Conservation (phyloP, 2,113 vertebrate genomes). For the Parotia lawesii region DNA sequence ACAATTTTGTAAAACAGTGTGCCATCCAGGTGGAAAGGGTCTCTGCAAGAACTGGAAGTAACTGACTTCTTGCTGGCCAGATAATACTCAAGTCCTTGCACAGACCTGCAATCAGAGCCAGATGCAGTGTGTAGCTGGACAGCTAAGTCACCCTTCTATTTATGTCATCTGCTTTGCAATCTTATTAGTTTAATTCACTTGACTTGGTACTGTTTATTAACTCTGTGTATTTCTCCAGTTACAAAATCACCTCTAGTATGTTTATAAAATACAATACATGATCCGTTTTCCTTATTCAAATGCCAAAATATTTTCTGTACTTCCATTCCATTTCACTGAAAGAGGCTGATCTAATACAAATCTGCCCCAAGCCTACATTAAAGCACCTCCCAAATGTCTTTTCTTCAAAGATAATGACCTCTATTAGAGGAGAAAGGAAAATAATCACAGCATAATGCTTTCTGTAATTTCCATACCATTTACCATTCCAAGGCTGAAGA, state of each 20-base stretch:
- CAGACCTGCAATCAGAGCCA: not conserved
- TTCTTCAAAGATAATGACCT: constrained; percentile 30
- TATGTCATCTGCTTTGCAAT: not conserved
- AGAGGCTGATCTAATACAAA: constrained; percentile 31
- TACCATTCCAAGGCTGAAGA: constrained; percentile 85
- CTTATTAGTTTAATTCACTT: constrained; percentile 3
- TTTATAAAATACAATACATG: not conserved
- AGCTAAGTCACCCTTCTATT: not conserved
- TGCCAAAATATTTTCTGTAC: constrained; percentile 29
- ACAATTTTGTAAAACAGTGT: not conserved
- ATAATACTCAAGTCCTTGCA: not conserved
- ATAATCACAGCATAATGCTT: not conserved
- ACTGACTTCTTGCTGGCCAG: not conserved
- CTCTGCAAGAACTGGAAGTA: not conserved
- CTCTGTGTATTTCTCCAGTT: not conserved
- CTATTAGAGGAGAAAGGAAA: not conserved
- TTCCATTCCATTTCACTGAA: constrained; percentile 1
- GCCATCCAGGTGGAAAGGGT: not conserved
- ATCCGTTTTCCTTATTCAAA: constrained; percentile 15
- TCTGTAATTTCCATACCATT: constrained; percentile 76
- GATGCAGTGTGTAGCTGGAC: accelerated
- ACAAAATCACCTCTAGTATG: not conserved
- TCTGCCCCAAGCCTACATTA: not conserved
- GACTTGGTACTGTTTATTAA: not conserved
- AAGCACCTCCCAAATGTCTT: constrained; percentile 13